Percentiles rank a stretch among this genome's conserved stretches.
Conservation (phyloP, 2,113 vertebrate species). For the Octodon degus region DNA sequence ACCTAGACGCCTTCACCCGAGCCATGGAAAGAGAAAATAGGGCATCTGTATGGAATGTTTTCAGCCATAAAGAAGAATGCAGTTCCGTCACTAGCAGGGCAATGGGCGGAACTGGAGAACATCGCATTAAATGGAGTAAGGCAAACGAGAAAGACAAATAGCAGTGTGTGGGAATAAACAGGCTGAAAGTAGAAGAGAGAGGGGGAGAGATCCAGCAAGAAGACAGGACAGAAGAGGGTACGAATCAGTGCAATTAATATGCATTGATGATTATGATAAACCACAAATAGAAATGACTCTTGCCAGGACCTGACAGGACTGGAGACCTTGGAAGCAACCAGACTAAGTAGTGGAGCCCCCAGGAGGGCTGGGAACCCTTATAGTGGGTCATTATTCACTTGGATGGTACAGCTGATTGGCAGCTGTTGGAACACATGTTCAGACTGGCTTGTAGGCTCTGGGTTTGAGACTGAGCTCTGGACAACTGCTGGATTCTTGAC, state of each 20-base stretch:
- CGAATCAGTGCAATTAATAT: not conserved
- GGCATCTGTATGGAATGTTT: not conserved
- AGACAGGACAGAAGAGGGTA: not conserved
- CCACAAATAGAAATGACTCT: not conserved
- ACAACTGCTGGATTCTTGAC: not conserved
- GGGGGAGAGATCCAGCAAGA: not conserved
- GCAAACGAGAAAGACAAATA: not conserved
- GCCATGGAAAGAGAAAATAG: not conserved
- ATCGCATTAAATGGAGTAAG: not conserved
- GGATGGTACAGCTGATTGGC: not conserved
- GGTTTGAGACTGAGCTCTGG: not conserved
- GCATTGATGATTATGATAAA: not conserved
- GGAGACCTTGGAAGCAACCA: not conserved
- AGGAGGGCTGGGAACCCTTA: not conserved
- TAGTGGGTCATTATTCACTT: not conserved
- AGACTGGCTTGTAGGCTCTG: not conserved
- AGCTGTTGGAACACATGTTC: fast-evolving
- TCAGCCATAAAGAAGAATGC: not conserved
- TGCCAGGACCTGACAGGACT: fast-evolving
- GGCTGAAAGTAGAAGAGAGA: not conserved
- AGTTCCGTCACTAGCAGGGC: not conserved
- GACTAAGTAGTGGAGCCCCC: not conserved
- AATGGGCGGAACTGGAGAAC: not conserved
- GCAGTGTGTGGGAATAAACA: not conserved
- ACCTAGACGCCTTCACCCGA: not conserved